These are phyloP conservation scores for Leucophora obtusa DNA, from an alignment of 2,888 invertebrate species.

Conservation along the genomic window DNA sequence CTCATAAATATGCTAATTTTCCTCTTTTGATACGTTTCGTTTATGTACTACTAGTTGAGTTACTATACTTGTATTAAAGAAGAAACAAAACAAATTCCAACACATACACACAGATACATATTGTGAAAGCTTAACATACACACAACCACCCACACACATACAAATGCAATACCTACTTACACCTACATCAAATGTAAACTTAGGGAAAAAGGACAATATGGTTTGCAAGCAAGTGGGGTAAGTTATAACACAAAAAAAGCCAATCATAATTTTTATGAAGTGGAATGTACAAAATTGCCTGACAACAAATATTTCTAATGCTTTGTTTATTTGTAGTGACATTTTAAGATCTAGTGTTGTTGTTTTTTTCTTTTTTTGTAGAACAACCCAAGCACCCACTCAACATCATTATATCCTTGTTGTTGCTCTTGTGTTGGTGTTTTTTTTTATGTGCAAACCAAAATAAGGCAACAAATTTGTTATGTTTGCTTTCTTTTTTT, in stretches of 20 bases:
- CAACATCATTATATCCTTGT: neutral
- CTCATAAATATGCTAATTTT: conserved; percentile 74
- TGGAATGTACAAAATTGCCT: conserved; percentile 75
- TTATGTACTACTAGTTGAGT: conserved; percentile 1
- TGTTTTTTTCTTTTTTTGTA: conserved; percentile 18
- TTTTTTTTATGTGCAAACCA: neutral
- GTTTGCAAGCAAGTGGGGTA: neutral
- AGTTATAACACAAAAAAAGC: conserved; percentile 66
- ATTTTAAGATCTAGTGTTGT: conserved; percentile 56
- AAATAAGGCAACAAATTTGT: conserved; percentile 19
- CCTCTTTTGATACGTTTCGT: conserved; percentile 30
- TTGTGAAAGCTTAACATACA: conserved; percentile 11
- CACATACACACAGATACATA: conserved; percentile 10
- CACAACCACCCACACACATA: neutral
- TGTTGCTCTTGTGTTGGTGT: too few species aligned
- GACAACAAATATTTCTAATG: conserved; percentile 68
- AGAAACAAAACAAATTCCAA: conserved; percentile 17
- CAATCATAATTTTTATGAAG: conserved; percentile 77
- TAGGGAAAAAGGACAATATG: conserved; percentile 22
- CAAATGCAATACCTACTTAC: conserved; percentile 13
- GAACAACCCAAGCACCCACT: conserved; percentile 4
- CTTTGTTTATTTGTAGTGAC: conserved; percentile 67
- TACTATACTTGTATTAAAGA: conserved; percentile 5
- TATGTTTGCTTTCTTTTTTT: neutral
- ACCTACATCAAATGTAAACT: conserved; percentile 41